A percentile compares a stretch with the other conserved stretches of the same genome.
These are phyloP conservation scores for Orchesella flavescens DNA, from an alignment of 2,888 invertebrate species.

Conservation along the genomic window DNA sequence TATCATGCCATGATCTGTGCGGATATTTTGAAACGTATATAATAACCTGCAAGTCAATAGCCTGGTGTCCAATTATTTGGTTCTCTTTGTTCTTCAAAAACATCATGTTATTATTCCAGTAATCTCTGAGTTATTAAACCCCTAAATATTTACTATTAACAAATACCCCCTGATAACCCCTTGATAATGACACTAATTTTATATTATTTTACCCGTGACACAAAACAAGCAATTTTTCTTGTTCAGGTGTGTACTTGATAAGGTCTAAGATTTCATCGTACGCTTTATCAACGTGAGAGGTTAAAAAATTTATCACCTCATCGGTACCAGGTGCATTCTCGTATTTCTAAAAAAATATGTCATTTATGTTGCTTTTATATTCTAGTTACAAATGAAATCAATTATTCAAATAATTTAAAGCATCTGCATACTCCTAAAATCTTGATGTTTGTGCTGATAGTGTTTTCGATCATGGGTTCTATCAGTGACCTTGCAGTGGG, in stretches of 20 bases:
- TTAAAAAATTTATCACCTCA: neutral
- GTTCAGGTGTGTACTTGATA: neutral
- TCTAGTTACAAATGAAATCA: no score
- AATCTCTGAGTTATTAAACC: neutral
- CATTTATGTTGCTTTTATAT: no score
- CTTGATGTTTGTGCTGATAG: conserved; percentile 7
- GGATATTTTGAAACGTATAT: no score
- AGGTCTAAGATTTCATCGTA: neutral
- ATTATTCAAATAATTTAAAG: no score
- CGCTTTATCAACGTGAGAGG: neutral
- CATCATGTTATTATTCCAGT: conserved; percentile 9
- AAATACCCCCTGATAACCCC: no score
- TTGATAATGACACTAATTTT: no score
- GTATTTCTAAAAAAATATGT: neutral
- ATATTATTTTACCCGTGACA: conserved; percentile 32
- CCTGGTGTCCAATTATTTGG: neutral
- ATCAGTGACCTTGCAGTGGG: neutral
- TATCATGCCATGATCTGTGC: neutral
- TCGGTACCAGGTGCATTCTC: conserved; percentile 1
- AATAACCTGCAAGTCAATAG: conserved; percentile 10
- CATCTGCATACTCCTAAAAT: no score
- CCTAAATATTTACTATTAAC: no score
- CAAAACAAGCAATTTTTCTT: conserved; percentile 1
- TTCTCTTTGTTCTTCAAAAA: neutral
- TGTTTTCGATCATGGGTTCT: conserved; percentile 19